Evolutionary conservation across 2,888 invertebrate species (phyloP).

Genomic region (Acheta domesticus): DNA sequence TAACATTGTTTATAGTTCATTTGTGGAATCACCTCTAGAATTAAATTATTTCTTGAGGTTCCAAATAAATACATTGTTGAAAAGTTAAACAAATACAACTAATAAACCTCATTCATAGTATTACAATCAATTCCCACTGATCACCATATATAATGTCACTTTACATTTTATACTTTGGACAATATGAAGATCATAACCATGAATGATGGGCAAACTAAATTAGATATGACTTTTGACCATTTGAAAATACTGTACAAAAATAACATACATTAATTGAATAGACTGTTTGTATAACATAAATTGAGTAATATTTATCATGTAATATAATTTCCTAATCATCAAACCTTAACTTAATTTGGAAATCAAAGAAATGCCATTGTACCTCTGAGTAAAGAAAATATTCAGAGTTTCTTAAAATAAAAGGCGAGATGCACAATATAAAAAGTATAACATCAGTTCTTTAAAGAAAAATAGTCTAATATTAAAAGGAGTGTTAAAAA

Average conservation of each 20-base stretch:
- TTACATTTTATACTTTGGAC: no score
- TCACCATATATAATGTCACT: no score
- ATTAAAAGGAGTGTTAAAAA: no score
- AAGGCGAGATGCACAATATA: neutral
- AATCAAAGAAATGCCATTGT: neutral
- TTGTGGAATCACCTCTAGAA: no score
- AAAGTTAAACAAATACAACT: neutral
- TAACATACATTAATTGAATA: neutral
- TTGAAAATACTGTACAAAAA: neutral
- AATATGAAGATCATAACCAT: no score
- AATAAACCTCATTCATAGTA: neutral
- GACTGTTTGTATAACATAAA: neutral
- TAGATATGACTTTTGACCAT: neutral
- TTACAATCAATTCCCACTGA: no score
- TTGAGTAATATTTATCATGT: neutral
- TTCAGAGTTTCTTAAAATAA: no score
- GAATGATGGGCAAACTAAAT: neutral
- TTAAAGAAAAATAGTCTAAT: no score
- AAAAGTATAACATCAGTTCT: neutral
- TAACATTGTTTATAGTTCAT: no score
- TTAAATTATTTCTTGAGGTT: no score
- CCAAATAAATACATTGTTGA: neutral
- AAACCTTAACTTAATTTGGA: neutral
- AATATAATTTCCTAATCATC: neutral
- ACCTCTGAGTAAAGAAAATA: no score